phyloP scores from a whole-genome alignment of 2,113 vertebrate species.

The Oxygymnocypris stewartii region DNA sequence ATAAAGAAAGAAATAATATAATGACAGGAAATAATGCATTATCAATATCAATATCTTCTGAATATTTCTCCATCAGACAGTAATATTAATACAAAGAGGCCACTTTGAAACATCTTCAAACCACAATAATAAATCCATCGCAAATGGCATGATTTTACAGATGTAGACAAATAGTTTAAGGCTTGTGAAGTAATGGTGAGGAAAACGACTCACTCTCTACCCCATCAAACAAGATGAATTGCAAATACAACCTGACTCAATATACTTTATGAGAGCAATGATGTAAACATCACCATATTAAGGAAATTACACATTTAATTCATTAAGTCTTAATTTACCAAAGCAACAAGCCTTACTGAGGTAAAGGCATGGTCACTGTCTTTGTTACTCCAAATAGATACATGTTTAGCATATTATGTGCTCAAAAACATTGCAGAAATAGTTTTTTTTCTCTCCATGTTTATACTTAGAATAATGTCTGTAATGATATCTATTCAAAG shows the following conservation, averaged over 20 bases:
- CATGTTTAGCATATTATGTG: neutral
- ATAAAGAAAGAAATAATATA: too few relatives aligned
- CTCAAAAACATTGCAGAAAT: neutral
- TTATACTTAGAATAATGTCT: neutral
- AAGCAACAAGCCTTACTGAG: conserved; percentile 13
- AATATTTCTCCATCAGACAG: neutral
- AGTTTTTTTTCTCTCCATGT: too few relatives aligned
- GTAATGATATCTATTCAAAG: neutral
- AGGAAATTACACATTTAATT: conserved; percentile 8
- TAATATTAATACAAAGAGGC: neutral
- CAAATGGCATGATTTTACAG: neutral
- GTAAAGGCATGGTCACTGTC: neutral
- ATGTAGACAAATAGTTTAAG: conserved; percentile 1
- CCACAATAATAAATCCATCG: neutral
- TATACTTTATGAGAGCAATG: conserved; percentile 1
- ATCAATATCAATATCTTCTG: neutral
- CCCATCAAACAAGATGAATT: conserved; percentile 11
- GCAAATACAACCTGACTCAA: conserved; percentile 19
- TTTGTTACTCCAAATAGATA: neutral
- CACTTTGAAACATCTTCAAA: neutral
- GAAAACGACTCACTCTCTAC: conserved; percentile 22
- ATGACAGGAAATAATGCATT: neutral
- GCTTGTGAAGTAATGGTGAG: conserved; percentile 25
- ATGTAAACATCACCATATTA: conserved; percentile 19
- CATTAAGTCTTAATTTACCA: neutral